A percentile compares a stretch with the other conserved stretches of the same genome.
phyloP scores from a whole-genome alignment of 2,888 invertebrate genomes.

The Scelioninae gen. 2 region DNA sequence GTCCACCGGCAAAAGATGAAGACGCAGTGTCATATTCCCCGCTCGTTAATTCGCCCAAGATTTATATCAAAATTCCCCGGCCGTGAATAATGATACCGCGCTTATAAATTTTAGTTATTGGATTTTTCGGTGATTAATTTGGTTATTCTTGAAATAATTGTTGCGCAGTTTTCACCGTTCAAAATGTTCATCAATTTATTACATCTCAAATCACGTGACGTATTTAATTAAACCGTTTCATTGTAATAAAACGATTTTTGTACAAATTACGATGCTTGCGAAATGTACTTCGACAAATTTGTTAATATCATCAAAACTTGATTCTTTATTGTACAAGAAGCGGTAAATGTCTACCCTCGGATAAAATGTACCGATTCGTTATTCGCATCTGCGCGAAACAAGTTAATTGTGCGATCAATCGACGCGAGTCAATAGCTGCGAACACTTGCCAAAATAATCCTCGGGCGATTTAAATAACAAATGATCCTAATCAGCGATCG shows the following conservation, averaged over 20 bases:
- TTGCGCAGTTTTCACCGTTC: neutral
- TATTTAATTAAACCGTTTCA: no score
- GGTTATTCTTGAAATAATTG: constrained; percentile 17
- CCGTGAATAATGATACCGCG: constrained; percentile 69
- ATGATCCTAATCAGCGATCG: constrained; percentile 36
- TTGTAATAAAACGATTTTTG: no score
- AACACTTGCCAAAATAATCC: constrained; percentile 20
- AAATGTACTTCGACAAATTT: no score
- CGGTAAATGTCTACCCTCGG: no score
- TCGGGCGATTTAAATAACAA: constrained; percentile 42
- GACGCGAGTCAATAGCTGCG: constrained; percentile 5
- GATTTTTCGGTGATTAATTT: constrained; percentile 63
- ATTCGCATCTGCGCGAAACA: neutral
- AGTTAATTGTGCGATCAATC: constrained; percentile 25
- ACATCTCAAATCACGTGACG: neutral
- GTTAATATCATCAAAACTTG: no score
- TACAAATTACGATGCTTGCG: no score
- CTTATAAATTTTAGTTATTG: constrained; percentile 70
- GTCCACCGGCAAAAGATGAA: constrained; percentile 63
- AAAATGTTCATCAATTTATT: neutral
- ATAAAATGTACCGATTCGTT: constrained; percentile 1
- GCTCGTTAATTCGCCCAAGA: constrained; percentile 73
- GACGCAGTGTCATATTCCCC: constrained; percentile 71
- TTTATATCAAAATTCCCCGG: constrained; percentile 69
- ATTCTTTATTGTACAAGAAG: no score